Percentiles rank a stretch among this genome's conserved stretches.
Conservation (phyloP, 1,140 invertebrate species). For the Homarus americanus region DNA sequence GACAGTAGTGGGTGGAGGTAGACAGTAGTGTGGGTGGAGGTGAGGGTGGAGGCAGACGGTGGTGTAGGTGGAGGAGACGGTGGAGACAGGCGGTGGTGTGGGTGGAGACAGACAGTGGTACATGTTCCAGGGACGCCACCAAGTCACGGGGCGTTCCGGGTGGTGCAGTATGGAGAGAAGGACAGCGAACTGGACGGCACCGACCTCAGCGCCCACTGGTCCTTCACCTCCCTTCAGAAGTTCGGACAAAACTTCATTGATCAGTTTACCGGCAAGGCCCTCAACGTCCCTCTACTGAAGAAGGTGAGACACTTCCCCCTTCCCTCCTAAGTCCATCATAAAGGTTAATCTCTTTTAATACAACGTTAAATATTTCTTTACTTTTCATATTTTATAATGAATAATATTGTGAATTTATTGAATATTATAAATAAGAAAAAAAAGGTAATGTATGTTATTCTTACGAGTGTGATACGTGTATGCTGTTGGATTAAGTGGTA, state of each 20-base stretch:
- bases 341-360: too few relatives aligned
- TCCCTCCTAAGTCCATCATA: too few relatives aligned
- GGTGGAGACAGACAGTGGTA: neutral
- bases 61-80: neutral
- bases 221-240: constrained; percentile 95
- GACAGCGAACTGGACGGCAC: constrained; percentile 93
- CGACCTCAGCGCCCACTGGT: constrained; percentile 94
- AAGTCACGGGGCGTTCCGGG: constrained; percentile 88
- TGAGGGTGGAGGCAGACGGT: neutral
- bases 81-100: neutral
- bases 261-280: constrained; percentile 88
- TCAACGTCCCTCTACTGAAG: constrained; percentile 91
- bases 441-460: too few relatives aligned
- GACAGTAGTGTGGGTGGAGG: neutral
- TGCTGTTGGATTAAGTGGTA: too few relatives aligned
- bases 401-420: too few relatives aligned
- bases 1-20: neutral
- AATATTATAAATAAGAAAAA: too few relatives aligned
- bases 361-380: too few relatives aligned
- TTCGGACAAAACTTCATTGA: constrained; percentile 96
- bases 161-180: constrained; percentile 91
- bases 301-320: constrained; percentile 85
- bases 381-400: too few relatives aligned
- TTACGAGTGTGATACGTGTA: too few relatives aligned
- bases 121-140: constrained; percentile 89